Conservation (phyloP, 2,113 vertebrate species). For the Blennius ocellaris region DNA sequence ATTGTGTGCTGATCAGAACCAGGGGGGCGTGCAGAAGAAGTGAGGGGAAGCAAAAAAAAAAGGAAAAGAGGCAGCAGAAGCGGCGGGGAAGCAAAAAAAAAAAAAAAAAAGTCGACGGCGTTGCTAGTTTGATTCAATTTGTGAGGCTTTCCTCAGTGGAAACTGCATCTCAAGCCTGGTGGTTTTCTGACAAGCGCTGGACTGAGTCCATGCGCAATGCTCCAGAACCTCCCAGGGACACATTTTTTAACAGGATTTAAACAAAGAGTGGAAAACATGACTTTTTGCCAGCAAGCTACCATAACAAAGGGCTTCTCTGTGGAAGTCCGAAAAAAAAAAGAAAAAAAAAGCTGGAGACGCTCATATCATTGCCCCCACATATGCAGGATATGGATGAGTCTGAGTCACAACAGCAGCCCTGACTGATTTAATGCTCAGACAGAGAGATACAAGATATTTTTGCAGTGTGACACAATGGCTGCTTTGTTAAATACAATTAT, state of each 20-base stretch:
- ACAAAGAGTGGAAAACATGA: conserved; percentile 74
- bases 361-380: background rate
- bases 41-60: conserved; percentile 22
- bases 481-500: background rate
- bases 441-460: background rate
- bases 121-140: conserved; percentile 47
- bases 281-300: conserved; percentile 37
- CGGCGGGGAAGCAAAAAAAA: conserved; percentile 42
- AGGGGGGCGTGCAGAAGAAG: conserved; percentile 75
- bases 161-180: conserved; percentile 68
- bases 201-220: conserved; percentile 54
- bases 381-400: conserved; percentile 44
- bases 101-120: conserved; percentile 36
- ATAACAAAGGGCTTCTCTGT: conserved; percentile 79
- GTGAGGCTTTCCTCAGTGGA: conserved; percentile 75
- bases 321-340: background rate
- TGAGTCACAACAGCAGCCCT: background rate
- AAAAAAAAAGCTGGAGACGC: conserved; percentile 27
- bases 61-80: conserved; percentile 16
- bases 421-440: background rate
- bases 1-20: conserved; percentile 75
- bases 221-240: conserved; percentile 55
- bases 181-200: conserved; percentile 54
- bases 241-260: conserved; percentile 36
- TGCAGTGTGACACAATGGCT: background rate